Percentiles rank a stretch among this genome's conserved stretches.
Evolutionary conservation across 1,140 invertebrate genomes (phyloP).

Genomic region (Meteorus sp.): DNA sequence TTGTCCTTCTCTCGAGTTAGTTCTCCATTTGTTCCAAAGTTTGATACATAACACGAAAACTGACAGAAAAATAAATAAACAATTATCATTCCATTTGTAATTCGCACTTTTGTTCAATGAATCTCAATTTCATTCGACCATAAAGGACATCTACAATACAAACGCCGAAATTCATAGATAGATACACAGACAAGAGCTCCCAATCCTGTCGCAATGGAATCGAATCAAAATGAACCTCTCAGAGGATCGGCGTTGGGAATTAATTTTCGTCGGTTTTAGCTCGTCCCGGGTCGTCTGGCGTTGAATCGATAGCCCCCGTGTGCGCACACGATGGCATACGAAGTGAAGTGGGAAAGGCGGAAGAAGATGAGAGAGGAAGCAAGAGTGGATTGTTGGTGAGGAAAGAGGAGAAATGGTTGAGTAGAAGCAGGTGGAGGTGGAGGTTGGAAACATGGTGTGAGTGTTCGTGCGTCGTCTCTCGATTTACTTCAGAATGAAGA

Average conservation of each 20-base stretch:
- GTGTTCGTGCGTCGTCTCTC: constrained; percentile 6
- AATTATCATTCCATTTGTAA: too few species aligned
- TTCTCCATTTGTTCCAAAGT: too few species aligned
- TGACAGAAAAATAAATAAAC: too few species aligned
- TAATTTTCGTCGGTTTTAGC: constrained; percentile 23
- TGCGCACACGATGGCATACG: constrained; percentile 17
- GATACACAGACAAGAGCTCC: not conserved
- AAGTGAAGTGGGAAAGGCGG: too few species aligned
- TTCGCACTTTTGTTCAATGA: too few species aligned
- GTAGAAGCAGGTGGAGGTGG: too few species aligned
- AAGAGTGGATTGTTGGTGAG: constrained; percentile 19
- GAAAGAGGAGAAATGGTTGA: constrained; percentile 22
- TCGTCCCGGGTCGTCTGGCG: constrained; percentile 12
- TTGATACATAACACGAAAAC: not conserved
- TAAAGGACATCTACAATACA: not conserved
- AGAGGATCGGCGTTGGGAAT: constrained; percentile 19
- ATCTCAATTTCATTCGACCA: not conserved
- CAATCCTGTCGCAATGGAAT: constrained; percentile 8
- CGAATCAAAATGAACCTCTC: constrained; percentile 27
- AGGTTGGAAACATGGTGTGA: too few species aligned
- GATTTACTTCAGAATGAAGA: constrained; percentile 19
- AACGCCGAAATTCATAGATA: not conserved
- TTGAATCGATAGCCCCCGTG: constrained; percentile 19
- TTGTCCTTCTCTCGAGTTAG: too few species aligned
- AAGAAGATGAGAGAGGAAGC: constrained; percentile 16